Evolutionary conservation across 23 tunicate genomes (phyloP), one percentile per base, ranked within the genome.

Genomic region (Aplidium turbinatum): DNA sequence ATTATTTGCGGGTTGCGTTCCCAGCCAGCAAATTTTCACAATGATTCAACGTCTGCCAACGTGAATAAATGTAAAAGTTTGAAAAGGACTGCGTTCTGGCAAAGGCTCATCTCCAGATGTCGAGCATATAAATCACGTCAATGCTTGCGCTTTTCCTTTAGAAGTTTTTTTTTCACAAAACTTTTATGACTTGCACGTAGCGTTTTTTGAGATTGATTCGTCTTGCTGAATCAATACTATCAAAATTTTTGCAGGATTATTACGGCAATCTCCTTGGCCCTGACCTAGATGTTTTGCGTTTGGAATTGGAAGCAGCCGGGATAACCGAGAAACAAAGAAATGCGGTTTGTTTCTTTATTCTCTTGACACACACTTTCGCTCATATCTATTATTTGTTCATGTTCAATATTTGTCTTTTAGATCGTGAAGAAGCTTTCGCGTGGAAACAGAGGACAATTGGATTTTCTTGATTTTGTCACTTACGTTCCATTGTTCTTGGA

Each of bases 401-500:
- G 11, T 62, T 62, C 16, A 66, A 38, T 66, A 19, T 66, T 18
- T 51, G 16, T 16, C 48, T 9, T 38, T 19, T 72, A 87, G 94
- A 57, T 79, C 31, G 58, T 87, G 24, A 65, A 80, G 32, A 80
- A 87, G 76, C 63, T 87, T 34, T 81, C 94, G 47, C 68, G 94
- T 52, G 53, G 79, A 13, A 51, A 51, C 58, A 20, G 62, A 26
- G n/a, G 63, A 51, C 31, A 63, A 74, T 58, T 88, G 0, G 86
- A 86, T 19, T 74, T 88, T 50, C 69, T 88, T 26, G 87, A 81
- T 52, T 88, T 88, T 35, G 87, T 88, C 35, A 83, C 96, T 11
- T 88, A 88, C 48, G 86, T 76, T 26, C 96, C 96, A 4, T 58
- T 88, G 29, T 88, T 88, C 77, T 52, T 88, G 29, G 55, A 75